Conservation (phyloP, 2,113 vertebrate species). For the Nothocercus julius region DNA sequence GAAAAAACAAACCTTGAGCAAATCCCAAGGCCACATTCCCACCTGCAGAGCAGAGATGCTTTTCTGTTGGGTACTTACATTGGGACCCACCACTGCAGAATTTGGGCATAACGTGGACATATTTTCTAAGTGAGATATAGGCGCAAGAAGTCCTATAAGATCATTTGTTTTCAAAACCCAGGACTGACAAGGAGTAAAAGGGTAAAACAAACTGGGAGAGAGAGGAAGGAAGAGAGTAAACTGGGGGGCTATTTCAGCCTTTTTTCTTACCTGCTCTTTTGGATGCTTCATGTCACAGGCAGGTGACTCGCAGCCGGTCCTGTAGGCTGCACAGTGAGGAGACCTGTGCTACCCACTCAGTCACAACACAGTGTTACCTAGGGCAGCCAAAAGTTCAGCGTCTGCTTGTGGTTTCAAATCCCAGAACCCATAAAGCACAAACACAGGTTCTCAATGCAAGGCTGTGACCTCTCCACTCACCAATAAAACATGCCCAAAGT, state of each 20-base stretch:
- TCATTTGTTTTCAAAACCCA: not conserved
- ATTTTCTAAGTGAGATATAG: not conserved
- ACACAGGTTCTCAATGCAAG: slow-evolving; percentile 32
- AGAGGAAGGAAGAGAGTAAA: not conserved
- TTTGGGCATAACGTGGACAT: not conserved
- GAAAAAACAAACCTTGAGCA: not conserved
- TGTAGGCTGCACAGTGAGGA: not conserved
- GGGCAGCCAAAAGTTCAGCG: slow-evolving; percentile 27
- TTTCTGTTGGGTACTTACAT: not conserved
- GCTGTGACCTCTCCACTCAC: slow-evolving; percentile 61
- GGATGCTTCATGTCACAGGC: not conserved
- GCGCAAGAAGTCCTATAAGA: not conserved
- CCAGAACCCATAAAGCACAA: slow-evolving; percentile 65
- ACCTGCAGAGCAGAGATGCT: not conserved
- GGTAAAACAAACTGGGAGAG: not conserved
- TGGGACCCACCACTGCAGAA: not conserved
- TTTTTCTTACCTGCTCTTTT: not conserved
- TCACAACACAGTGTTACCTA: slow-evolving; percentile 13
- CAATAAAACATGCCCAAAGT: slow-evolving; percentile 63
- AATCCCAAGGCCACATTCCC: not conserved
- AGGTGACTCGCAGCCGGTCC: not conserved
- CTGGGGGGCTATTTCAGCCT: not conserved
- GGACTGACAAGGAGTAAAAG: not conserved
- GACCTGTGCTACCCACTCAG: not conserved
- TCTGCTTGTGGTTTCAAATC: slow-evolving; percentile 67